phyloP scores from a whole-genome alignment of 2,888 invertebrate species.

The Tetranychus truncatus region DNA sequence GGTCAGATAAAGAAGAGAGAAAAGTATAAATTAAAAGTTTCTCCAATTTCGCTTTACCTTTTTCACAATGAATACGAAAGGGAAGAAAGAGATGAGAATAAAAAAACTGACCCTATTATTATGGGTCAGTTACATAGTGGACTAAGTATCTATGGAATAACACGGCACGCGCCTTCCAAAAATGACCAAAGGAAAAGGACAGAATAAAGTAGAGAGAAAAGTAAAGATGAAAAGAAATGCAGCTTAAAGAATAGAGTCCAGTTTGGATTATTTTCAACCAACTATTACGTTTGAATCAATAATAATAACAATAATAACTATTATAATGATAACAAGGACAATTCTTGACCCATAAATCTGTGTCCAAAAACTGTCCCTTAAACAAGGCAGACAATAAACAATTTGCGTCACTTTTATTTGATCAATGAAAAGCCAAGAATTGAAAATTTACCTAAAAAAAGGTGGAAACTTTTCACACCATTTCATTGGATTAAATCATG shows the following conservation, averaged over 20 bases:
- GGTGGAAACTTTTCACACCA: background rate
- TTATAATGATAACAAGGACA: too few relatives aligned
- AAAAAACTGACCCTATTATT: background rate
- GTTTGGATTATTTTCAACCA: too few relatives aligned
- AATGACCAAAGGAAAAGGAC: background rate
- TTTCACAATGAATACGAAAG: background rate
- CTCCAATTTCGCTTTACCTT: background rate
- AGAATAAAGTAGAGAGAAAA: background rate
- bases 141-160: background rate
- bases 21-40: background rate
- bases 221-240: background rate
- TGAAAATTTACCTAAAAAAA: background rate
- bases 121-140: background rate
- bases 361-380: too few relatives aligned
- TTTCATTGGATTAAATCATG: background rate
- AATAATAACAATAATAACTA: too few relatives aligned
- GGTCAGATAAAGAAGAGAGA: background rate
- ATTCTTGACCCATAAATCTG: too few relatives aligned
- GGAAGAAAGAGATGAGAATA: too few relatives aligned
- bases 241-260: too few relatives aligned
- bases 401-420: too few relatives aligned
- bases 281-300: too few relatives aligned
- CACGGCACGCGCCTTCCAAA: background rate
- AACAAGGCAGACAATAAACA: too few relatives aligned
- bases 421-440: background rate